Base-by-base conservation (phyloP, 2,888 invertebrate genomes). In the Dasypolia templi region DNA sequence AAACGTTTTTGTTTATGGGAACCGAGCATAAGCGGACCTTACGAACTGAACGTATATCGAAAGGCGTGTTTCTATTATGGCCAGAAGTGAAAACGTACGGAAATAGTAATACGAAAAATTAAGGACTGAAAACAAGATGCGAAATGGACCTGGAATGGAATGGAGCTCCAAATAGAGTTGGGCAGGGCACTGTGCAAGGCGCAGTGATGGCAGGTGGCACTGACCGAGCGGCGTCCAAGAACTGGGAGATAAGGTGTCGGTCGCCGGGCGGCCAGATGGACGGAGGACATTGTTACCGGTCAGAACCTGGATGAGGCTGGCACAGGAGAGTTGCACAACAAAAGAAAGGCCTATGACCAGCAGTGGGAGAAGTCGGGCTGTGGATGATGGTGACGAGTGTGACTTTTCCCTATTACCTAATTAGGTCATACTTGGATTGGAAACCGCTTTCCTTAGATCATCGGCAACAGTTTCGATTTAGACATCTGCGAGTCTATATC, bases 41-140 rank as follows among this genome's bases (percentile, higher is more conserved):
- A n/a, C 17, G 26, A 46, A 26, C 17, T 46, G 4, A 61, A 55
- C 42, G 22, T 49, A 46, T 44, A 19, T 81, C 14, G 26, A 49
- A 17, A 35, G 29, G 12, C 14, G 59, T 63, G 63, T 64, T 59
- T 74, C 32, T 55, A 44, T 44, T 39, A 35, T n/a, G n/a, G 17
- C 4, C 7, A 32, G 4, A 11, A n/a, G 19, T 35, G 49, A 26
- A 65, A 65, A 56, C 22, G 3, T 42, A 56, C 12, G 5, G 5
- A 7, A 4, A 32, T 17, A 11, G 4, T 6, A 14, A 44, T 1
- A 29, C 0, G 14, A 62, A 14, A n/a, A 62, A 44, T 29, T 29
- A 14, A 22, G 44, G 4, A 22, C 22, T 7, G 4, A n/a, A 42
- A 26, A 42, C 3, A 42, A 11, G 17, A 26, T 26, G 5, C 5